Evolutionary conservation across 1,140 invertebrate species (phyloP), one percentile per base, ranked within the genome.

Genomic region (Pseudomyrmex sp.): DNA sequence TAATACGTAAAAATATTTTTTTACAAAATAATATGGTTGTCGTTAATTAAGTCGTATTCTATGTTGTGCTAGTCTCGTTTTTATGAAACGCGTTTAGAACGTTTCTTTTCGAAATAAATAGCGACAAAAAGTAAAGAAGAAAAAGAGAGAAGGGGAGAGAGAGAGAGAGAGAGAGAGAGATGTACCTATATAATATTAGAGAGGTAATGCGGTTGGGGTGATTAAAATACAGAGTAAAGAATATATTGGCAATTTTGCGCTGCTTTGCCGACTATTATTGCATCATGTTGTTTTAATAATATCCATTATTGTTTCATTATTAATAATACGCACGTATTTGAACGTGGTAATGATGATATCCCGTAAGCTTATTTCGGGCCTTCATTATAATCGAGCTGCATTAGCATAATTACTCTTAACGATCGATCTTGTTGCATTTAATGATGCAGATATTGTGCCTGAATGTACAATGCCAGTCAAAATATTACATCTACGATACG

Each of bases 291-390:
- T 56, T 80, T 80, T 70, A 80, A 80, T 80, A 80, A 80, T 80
- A 80, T 70, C 76, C 66, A 80, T 80, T 80, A 80, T 80, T 80
- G 76, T 80, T 80, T 80, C 76, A 80, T 80, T 80, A 80, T 80
- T 80, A 80, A 80, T 80, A 80, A 80, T 80, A 80, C 76, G 76
- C 76, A 80, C 76, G 76, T 80, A 80, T 80, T 80, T 80, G 76
- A 70, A 80, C 76, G 76, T 80, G 76, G 76, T 80, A 80, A 80
- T 80, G 76, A 80, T 80, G 76, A 80, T 70, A 80, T 66, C 56
- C 66, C 59, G 76, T 72, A 80, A 80, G 76, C 76, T 80, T 80
- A 80, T 80, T 80, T 80, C 66, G 76, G 46, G 54, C 76, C 76
- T 80, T 80, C 76, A 80, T 80, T 54, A 80, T 80, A 80, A 80